These are phyloP conservation scores for Meloe dianella DNA, from an alignment of 2,888 invertebrate species.

Conservation along the genomic window DNA sequence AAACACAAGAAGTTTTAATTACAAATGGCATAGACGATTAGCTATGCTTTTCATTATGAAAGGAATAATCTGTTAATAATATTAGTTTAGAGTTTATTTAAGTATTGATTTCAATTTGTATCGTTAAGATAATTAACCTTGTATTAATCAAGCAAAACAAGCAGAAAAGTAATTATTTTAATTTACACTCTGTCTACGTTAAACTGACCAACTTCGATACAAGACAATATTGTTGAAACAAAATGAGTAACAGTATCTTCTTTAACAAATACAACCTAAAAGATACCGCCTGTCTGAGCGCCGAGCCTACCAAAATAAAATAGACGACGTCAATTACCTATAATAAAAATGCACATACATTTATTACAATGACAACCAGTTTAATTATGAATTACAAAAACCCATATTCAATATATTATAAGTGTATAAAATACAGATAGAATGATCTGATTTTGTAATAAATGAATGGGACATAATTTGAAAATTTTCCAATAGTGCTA, in stretches of 20 bases:
- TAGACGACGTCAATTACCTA: conserved; percentile 13
- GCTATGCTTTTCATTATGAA: background rate
- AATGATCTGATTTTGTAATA: conserved; percentile 30
- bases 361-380: conserved; percentile 28
- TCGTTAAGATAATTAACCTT: background rate
- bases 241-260: no score
- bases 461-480: conserved; percentile 19
- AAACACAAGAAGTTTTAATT: no score
- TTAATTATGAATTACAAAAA: conserved; percentile 1
- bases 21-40: background rate
- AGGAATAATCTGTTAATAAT: background rate
- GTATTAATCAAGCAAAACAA: background rate
- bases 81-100: no score
- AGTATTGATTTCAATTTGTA: background rate
- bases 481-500: background rate
- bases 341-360: background rate
- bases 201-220: no score
- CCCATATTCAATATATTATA: conserved; percentile 11
- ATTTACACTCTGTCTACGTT: no score
- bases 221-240: no score
- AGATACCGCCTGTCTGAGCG: no score
- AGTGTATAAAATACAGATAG: conserved; percentile 17
- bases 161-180: no score
- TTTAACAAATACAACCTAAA: no score
- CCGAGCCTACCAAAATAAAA: background rate